These are phyloP conservation scores for Nothura maculosa DNA, from an alignment of 2,797 vertebrate species.

Conservation along the genomic window DNA sequence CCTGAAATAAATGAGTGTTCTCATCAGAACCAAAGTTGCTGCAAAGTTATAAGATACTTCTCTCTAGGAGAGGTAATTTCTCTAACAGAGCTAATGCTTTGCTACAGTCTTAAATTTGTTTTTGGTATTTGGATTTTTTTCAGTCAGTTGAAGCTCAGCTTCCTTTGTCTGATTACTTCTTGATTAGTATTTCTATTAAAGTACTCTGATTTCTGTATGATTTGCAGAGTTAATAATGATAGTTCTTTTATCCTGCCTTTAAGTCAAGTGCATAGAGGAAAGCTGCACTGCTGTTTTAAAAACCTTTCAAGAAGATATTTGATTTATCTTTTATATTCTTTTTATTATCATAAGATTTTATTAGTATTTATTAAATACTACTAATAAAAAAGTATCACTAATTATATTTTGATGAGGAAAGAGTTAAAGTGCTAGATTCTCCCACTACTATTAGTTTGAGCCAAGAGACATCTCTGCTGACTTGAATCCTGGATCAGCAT, in stretches of 20 bases:
- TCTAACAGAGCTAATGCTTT: background rate
- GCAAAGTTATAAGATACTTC: background rate
- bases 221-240: background rate
- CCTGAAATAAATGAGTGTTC: background rate
- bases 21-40: background rate
- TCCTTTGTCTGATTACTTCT: background rate
- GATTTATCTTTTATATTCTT: background rate
- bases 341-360: too few relatives aligned
- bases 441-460: slow-evolving; percentile 14
- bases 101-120: background rate
- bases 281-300: background rate
- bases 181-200: background rate
- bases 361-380: background rate
- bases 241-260: background rate
- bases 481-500: slow-evolving; percentile 62
- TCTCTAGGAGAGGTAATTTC: background rate
- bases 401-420: slow-evolving; percentile 8
- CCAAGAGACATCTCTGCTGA: slow-evolving; percentile 55
- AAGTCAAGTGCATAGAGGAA: background rate
- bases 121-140: background rate
- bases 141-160: background rate
- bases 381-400: background rate
- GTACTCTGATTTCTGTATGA: background rate
- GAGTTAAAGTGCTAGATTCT: slow-evolving; percentile 28
- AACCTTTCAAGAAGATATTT: background rate